phyloP scores from a whole-genome alignment of 2,113 vertebrate genomes.

The Spea multiplicata region DNA sequence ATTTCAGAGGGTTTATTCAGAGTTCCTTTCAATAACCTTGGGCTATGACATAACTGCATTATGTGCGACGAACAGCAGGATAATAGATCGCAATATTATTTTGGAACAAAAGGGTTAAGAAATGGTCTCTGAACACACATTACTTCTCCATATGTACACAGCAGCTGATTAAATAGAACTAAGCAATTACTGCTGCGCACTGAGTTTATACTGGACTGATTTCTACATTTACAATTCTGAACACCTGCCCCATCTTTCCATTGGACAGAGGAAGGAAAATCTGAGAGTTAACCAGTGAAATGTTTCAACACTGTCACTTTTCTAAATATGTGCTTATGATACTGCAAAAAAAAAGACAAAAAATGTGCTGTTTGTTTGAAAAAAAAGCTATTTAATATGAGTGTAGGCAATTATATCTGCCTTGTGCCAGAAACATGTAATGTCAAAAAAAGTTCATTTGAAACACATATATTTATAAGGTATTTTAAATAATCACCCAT shows the following conservation, averaged over 20 bases:
- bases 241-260: background rate
- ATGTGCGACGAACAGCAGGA: background rate
- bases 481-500: too few species aligned
- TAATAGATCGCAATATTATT: slow-evolving; percentile 6
- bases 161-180: slow-evolving; percentile 43
- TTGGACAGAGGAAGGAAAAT: background rate
- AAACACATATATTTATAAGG: too few species aligned
- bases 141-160: slow-evolving; percentile 36
- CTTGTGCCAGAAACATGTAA: too few species aligned
- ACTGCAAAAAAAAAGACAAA: too few species aligned
- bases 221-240: slow-evolving; percentile 10
- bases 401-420: too few species aligned
- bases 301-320: too few species aligned
- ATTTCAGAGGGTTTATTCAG: too few species aligned
- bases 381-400: too few species aligned
- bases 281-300: background rate
- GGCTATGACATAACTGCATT: background rate
- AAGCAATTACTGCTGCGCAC: slow-evolving; percentile 28
- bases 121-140: slow-evolving; percentile 33
- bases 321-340: too few species aligned
- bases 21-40: too few species aligned
- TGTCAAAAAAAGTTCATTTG: too few species aligned
- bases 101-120: slow-evolving; percentile 28
- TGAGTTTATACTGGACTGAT: slow-evolving; percentile 36
- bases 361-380: too few species aligned